These are phyloP conservation scores for Cossypha caffra DNA, from an alignment of 2,797 vertebrate species.

Conservation along the genomic window DNA sequence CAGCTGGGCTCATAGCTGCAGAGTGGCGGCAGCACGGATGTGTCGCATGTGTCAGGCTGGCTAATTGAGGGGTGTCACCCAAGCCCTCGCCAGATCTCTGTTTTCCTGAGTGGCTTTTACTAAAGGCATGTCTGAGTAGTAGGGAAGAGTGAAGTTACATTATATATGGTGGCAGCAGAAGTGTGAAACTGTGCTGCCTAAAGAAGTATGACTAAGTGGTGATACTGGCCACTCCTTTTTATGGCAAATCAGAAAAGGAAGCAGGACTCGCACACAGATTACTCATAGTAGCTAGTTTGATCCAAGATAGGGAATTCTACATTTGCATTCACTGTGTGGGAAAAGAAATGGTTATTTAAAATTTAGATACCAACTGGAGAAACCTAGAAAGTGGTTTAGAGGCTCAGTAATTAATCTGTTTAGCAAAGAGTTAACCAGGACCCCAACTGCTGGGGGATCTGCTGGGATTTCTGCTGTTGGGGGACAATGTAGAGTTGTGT, in stretches of 20 bases:
- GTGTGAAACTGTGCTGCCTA: background rate
- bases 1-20: background rate
- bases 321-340: background rate
- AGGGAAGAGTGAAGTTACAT: background rate
- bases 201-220: background rate
- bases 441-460: background rate
- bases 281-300: background rate
- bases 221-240: background rate
- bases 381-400: background rate
- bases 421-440: background rate
- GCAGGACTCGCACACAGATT: background rate
- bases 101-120: background rate
- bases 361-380: background rate
- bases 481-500: too few relatives aligned
- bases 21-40: background rate
- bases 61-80: background rate
- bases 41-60: background rate
- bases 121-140: background rate
- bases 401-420: background rate
- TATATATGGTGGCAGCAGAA: background rate
- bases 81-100: accelerated
- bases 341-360: background rate
- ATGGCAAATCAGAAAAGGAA: background rate
- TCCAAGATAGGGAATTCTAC: background rate
- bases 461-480: background rate